Base-by-base conservation (phyloP, 2,888 invertebrate genomes). In the Pheosia gnoma region DNA sequence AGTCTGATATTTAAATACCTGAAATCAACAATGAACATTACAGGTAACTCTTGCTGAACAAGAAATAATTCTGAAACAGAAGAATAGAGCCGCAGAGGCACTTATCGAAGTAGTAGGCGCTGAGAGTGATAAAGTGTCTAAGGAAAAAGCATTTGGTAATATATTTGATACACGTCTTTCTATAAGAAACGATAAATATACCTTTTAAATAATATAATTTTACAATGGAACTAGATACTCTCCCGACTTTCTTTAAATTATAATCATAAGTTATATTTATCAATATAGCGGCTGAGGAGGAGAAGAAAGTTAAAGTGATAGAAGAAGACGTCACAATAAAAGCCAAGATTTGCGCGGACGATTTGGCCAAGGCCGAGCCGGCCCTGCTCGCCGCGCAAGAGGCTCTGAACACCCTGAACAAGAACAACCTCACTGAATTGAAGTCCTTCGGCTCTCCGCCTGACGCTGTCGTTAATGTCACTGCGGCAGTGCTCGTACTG, bases 381-480 rank as follows among this genome's bases (percentile, higher is more conserved):
- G 98, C 98, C 0, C 89, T 99, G 38, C 82, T 96, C 36, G 98
- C 98, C 10, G 98, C 99, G 0, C 97, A 97, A 82, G 98, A 96
- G 77, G 98, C 99, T 8, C 89, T 99, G 58, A 97, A 98, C 82
- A 98, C 98, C 0, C 89, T 99, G 38, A 98, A 99, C 83, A 99
- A 99, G 93, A 96, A 96, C 81, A 99, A 99, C 86, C 89, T 99
- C 71, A 98, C 98, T 0, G 99, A 99, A 90, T 88, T 99, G 82
- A 98, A 98, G 85, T 98, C 98, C 0, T 98, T 99, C 85, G 98
- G 98, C 0, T 96, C 97, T 5, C 99, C 99, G 5, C 98, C 98
- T 0, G 96, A 96, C 53, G 97, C 98, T 60, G 98, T 98, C 0
- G 96, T 97, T 0, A 97, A 96, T 76, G 98, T 98, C 0, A 95